A percentile compares a stretch with the other conserved stretches of the same genome.
These are phyloP conservation scores for Therioaphis trifolii DNA, from an alignment of 2,888 invertebrate genomes.

Conservation along the genomic window DNA sequence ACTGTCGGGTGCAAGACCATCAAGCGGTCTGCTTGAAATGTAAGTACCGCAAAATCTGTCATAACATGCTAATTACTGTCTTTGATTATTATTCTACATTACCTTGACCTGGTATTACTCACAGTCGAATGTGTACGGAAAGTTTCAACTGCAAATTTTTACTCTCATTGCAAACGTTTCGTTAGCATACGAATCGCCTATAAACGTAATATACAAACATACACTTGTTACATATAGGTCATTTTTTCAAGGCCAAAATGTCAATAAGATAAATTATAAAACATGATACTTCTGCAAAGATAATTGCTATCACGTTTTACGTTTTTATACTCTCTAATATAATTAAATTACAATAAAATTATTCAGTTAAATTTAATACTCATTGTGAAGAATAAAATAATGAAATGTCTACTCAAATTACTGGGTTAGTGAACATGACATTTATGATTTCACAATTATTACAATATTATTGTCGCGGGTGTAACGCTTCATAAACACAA, in stretches of 20 bases:
- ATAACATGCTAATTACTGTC: not conserved
- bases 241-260: conserved; percentile 19
- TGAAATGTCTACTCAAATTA: not conserved
- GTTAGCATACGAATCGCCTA: not conserved
- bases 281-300: not conserved
- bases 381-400: not conserved
- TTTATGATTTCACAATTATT: conserved; percentile 54
- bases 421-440: conserved; percentile 44
- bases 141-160: too few species aligned
- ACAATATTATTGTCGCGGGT: conserved; percentile 42
- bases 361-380: not conserved
- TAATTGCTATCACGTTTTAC: not conserved
- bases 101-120: conserved; percentile 38
- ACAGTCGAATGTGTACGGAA: not conserved
- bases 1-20: conserved; percentile 85
- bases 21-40: conserved; percentile 86
- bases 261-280: too few species aligned
- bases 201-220: not conserved
- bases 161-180: not conserved
- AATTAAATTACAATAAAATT: too few species aligned
- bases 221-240: not conserved
- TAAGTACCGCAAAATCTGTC: conserved; percentile 67
- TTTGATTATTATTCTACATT: not conserved
- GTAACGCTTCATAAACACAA: conserved; percentile 56
- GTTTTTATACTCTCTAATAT: not conserved